Evolutionary conservation across 2,113 vertebrate species (phyloP), one percentile per base, ranked within the genome.

Genomic region (Laterallus jamaicensis): DNA sequence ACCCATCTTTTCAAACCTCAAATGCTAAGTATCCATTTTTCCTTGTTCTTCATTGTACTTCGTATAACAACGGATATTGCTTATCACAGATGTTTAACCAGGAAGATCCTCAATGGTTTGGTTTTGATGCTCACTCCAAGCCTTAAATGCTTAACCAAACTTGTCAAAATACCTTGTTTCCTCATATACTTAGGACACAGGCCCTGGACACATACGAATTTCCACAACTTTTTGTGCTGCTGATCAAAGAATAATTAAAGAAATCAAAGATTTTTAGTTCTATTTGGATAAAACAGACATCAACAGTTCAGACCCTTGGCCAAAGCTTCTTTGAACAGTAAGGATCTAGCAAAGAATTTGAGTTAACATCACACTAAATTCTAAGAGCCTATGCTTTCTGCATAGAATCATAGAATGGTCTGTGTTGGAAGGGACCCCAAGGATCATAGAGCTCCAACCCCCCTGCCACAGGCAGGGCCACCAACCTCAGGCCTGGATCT

Each of bases 251-350:
- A 19, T 35, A 71, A 93, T 83, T 83, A 79, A 90, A 78, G 50
- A 67, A 93, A 93, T 80, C 11, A 76, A 93, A 94, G 68, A 31
- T 75, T 96, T 96, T 94, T 71, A 70, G 35, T n/a, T 81, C n/a
- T 63, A 20, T 68, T 75, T 86, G 56, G 69, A 84, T 84, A 81
- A 78, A 94, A 49, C 11, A 86, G 25, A 66, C n/a, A 90, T 55
- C n/a, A 90, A 75, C 20, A 71, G 49, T 83, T 74, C 2, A 3
- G 56, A 70, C 76, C 69, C 54, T 31, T 20, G 15, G 64, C 25
- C 88, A 90, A 86, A 92, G 73, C 32, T 90, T 47, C 32, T 92
- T 88, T 86, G 52, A 94, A 86, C 49, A 44, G 68, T 86, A 86
- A 70, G 32, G 56, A 86, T 37, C 42, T 88, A 58, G 81, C 70